A percentile compares a stretch with the other conserved stretches of the same genome.
These are phyloP conservation scores for Acropternis orthonyx DNA, from an alignment of 2,797 vertebrate species.

Conservation along the genomic window DNA sequence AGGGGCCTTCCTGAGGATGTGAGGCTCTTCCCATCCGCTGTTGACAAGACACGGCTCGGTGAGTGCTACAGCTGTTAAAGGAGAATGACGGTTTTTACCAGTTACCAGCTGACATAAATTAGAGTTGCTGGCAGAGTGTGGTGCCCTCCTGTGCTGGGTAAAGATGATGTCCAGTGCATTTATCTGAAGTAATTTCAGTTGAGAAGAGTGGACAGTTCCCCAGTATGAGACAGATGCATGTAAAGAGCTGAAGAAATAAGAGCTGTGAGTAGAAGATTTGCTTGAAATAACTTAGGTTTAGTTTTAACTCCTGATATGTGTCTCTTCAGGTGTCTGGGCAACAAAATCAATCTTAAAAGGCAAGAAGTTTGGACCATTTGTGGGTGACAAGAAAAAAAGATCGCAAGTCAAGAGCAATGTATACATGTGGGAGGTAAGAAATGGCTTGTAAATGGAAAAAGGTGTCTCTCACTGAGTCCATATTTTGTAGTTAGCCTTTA, in stretches of 20 bases:
- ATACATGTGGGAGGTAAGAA: slow-evolving; percentile 96
- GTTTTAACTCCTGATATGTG: neutral
- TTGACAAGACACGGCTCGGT: slow-evolving; percentile 88
- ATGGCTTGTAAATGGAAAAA: neutral
- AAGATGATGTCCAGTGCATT: neutral
- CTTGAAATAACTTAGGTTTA: neutral
- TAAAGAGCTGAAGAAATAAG: neutral
- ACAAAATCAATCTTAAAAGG: slow-evolving; percentile 88
- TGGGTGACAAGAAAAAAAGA: slow-evolving; percentile 92
- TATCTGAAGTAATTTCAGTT: neutral
- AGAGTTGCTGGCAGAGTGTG: neutral
- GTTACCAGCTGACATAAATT: neutral
- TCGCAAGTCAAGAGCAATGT: slow-evolving; percentile 95
- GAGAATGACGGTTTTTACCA: neutral
- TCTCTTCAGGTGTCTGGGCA: slow-evolving; percentile 88
- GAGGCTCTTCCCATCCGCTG: slow-evolving; percentile 84
- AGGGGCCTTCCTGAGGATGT: slow-evolving; percentile 86
- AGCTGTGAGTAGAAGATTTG: neutral
- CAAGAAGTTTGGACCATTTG: slow-evolving; percentile 90
- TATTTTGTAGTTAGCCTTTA: neutral
- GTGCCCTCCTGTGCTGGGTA: neutral
- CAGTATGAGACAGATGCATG: neutral
- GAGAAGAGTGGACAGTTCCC: neutral
- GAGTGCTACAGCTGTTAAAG: slow-evolving; percentile 46
- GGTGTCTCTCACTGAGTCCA: neutral